A percentile compares a stretch with the other conserved stretches of the same genome.
phyloP scores from a whole-genome alignment of 1,140 invertebrate species.

The Formica exsecta region DNA sequence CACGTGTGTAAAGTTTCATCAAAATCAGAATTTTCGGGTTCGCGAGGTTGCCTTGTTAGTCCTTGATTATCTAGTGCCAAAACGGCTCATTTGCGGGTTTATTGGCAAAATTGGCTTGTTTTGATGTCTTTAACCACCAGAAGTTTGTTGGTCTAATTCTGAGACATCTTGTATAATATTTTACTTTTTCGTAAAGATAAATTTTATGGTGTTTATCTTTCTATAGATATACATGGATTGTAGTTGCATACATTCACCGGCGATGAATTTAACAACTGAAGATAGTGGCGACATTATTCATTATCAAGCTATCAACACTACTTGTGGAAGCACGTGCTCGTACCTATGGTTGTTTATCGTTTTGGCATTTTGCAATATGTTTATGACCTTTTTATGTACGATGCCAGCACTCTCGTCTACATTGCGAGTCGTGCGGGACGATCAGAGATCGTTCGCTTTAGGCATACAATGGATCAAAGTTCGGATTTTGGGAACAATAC shows the following conservation, averaged over 20 bases:
- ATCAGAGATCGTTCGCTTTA: slow-evolving; percentile 94
- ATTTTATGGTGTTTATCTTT: not conserved
- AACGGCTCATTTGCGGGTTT: no score
- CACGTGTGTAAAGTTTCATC: no score
- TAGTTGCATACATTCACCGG: slow-evolving; percentile 84
- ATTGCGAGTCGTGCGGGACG: slow-evolving; percentile 92
- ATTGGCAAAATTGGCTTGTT: no score
- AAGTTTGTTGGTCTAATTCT: no score
- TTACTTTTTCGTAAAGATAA: not conserved
- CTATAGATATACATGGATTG: slow-evolving; percentile 87
- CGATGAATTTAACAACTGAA: slow-evolving; percentile 64
- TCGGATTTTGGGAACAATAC: slow-evolving; percentile 93
- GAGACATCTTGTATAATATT: no score
- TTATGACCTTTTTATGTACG: slow-evolving; percentile 92
- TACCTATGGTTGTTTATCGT: slow-evolving; percentile 90
- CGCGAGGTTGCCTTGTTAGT: no score
- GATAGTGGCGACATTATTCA: slow-evolving; percentile 74
- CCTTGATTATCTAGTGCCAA: no score
- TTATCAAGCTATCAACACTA: slow-evolving; percentile 88
- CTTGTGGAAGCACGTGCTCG: slow-evolving; percentile 89
- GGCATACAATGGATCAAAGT: slow-evolving; percentile 96
- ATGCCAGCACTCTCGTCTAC: slow-evolving; percentile 93
- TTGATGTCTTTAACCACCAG: no score
- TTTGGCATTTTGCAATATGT: slow-evolving; percentile 90
- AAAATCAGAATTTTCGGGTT: no score